Evolutionary conservation across 2,888 invertebrate species (phyloP), one percentile per base, ranked within the genome.

Genomic region (Melieria picta): DNA sequence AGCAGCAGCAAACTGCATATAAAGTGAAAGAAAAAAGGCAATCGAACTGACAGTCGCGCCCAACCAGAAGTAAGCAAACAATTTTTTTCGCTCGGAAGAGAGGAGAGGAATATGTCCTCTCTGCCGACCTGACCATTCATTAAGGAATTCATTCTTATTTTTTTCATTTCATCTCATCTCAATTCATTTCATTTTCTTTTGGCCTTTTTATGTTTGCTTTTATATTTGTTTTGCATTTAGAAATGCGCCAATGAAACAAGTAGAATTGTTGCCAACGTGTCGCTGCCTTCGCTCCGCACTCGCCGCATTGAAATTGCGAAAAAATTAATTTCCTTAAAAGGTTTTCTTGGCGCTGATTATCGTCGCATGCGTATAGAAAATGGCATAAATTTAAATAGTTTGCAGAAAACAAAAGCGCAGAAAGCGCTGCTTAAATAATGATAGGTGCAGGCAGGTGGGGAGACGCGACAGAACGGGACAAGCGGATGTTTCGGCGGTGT

Each of bases 291-390:
- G 13, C 46, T 43, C 7, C 4, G 45, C 5, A 43, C 30, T 16
- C 45, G 7, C 45, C 13, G 2, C 50, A 30, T 5, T 30, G 52
- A 61, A 68, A 48, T 61, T 61, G 68, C 50, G 52, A 63, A 69
- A 69, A 65, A 70, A 65, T 60, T 70, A 70, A 70, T 70, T 70
- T 70, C 58, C 70, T 64, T 70, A 70, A 70, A 65, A 70, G 70
- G 64, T 70, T 70, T 70, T 65, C 70, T 70, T 70, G 70, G 70
- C 65, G 64, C 64, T 63, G 65, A 65, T 70, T 64, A 70, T 70
- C 64, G 30, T 57, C 57, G 30, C 13, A 9, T 57, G 9, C 10
- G 52, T 30, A 42, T 47, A 47, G 64, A 64, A 52, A 57, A 13
- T 57, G 64, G 64, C 68, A 68, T 72, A 60, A 68, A 72, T 68